Base-by-base conservation (phyloP, 2,113 vertebrate genomes). In the Etia nguti region DNA sequence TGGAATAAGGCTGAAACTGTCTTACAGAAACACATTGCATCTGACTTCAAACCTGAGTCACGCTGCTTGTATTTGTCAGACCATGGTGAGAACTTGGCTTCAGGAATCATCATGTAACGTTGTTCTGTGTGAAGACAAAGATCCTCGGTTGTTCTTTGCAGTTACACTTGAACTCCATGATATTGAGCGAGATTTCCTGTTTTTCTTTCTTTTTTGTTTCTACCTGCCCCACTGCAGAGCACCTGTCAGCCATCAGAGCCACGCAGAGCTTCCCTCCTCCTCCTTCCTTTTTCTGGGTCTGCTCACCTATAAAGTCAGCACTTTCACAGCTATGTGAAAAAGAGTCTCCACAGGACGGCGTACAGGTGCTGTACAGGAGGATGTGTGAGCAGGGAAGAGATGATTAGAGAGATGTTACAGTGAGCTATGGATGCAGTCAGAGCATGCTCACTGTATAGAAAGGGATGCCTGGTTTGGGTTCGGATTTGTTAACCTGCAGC, bases 401-500 rank as follows among this genome's bases (percentile, higher is more conserved):
- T 41, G 36, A 68, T 41, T n/a, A 68, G 0, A 41, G 36, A 15
- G 0, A 0, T 15, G 36, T 15, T 24, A 68, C 20, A 24, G 31
- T 65, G 36, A 68, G 34, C 20, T 68, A 41, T 68, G 36, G 6
- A 22, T 41, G 34, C 34, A 68, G 12, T 68, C 36, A 68, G 12
- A 65, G 62, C 11, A 41, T 68, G 20, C 12, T 68, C n/a, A 41
- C 11, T 8, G 62, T 24, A 41, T n/a, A 15, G 20, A 68, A 41
- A 15, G 12, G 36, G 62, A 15, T 7, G 24, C 62, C 31, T 24
- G 36, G 36, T 73, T 26, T 73, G 22, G 73, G 73, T 77, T 48
- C 18, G 2, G 43, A 75, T 48, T 75, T 55, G 50, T 15, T 55
- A 29, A 36, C 41, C 77, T 80, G 77, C 12, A 80, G 34, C 34